phyloP scores from a whole-genome alignment of 1,140 invertebrate genomes.

The Sycophaga agraensis region DNA sequence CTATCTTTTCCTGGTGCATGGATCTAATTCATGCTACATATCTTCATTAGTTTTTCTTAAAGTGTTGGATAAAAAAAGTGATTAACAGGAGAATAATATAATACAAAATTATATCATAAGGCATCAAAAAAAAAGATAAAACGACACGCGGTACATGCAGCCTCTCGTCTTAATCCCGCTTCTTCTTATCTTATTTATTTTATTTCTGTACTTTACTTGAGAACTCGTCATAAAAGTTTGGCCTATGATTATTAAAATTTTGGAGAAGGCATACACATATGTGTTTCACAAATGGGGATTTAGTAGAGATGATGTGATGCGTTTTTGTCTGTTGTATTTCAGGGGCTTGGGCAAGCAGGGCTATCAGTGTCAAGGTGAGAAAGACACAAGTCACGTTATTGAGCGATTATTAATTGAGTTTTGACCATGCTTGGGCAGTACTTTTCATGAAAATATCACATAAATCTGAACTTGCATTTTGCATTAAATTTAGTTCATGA shows the following conservation, averaged over 20 bases:
- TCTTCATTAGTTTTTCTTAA: not conserved
- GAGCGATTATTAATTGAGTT: slow-evolving; percentile 47
- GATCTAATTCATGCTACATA: not conserved
- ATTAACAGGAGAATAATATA: no score
- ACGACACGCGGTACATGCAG: not conserved
- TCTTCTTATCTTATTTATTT: slow-evolving; percentile 24
- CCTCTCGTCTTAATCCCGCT: not conserved
- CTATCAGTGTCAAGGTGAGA: slow-evolving; percentile 99
- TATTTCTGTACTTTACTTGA: slow-evolving; percentile 9
- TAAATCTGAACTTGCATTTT: not conserved
- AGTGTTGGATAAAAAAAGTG: no score
- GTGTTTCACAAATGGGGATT: slow-evolving; percentile 46
- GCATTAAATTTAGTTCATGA: no score
- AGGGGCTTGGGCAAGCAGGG: slow-evolving; percentile 99
- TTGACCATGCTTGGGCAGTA: slow-evolving; percentile 26
- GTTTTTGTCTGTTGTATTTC: slow-evolving; percentile 68
- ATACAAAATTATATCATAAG: no score
- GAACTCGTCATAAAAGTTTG: slow-evolving; percentile 28
- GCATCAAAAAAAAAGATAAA: no score
- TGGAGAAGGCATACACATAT: slow-evolving; percentile 45
- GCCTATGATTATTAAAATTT: slow-evolving; percentile 36
- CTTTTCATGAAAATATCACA: slow-evolving; percentile 37
- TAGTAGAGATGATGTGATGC: slow-evolving; percentile 54
- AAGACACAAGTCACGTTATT: slow-evolving; percentile 59
- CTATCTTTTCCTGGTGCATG: slow-evolving; percentile 5